Conservation (phyloP, 2,113 vertebrate species). For the Scatophagus argus region DNA sequence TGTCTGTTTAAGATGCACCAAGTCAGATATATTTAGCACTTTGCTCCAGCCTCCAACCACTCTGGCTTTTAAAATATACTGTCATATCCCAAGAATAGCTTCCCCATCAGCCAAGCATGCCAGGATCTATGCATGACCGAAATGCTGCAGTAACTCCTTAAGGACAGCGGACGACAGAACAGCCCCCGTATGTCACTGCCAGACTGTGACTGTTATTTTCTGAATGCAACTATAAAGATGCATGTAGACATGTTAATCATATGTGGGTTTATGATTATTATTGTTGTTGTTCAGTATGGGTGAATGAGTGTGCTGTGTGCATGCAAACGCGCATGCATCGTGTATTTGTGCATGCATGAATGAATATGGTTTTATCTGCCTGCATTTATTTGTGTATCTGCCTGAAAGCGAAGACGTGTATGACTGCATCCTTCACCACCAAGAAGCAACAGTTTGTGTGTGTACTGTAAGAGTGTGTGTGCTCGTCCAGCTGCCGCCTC, state of each 20-base stretch:
- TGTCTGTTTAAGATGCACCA: conserved; percentile 21
- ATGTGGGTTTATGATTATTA: neutral
- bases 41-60: conserved; percentile 54
- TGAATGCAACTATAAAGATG: neutral
- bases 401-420: conserved; percentile 8
- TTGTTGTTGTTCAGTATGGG: neutral
- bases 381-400: neutral
- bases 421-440: neutral
- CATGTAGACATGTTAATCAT: too few species aligned
- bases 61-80: conserved; percentile 40
- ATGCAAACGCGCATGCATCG: conserved; percentile 9
- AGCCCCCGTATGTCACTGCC: neutral
- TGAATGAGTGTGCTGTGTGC: neutral
- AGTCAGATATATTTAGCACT: conserved; percentile 65
- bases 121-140: conserved; percentile 17
- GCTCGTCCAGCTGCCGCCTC: conserved; percentile 74
- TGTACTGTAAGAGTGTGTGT: conserved; percentile 23
- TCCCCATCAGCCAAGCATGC: conserved; percentile 22
- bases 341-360: conserved; percentile 23
- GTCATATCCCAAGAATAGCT: conserved; percentile 59
- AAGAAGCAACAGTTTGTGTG: neutral
- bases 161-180: conserved; percentile 9
- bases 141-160: neutral
- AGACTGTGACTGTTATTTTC: neutral
- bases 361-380: too few species aligned